Evolutionary conservation across 2,888 invertebrate genomes (phyloP), one percentile per base, ranked within the genome.

Genomic region (Eugnorisma glareosa): DNA sequence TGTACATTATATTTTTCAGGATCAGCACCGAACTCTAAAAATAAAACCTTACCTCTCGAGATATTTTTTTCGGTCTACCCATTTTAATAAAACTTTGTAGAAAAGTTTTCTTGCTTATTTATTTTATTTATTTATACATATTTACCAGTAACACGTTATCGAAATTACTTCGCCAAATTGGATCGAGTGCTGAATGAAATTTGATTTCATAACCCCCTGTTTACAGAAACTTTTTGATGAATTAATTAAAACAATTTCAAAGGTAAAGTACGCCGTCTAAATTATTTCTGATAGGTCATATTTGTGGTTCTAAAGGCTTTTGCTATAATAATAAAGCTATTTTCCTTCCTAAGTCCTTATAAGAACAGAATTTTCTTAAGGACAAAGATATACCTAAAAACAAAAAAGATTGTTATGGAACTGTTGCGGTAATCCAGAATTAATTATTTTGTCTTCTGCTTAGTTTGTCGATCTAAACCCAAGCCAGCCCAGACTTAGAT

Each of bases 191-290:
- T 69, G 81, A 86, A 82, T 79, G 67, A 81, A 86, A 83, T 78
- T 71, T 83, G 69, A 74, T 81, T 81, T 64, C 61, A 70, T 81
- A 86, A 80, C 72, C 70, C 70, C 67, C 59, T 84, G 81, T 71
- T 81, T 79, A 61, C 68, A 28, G 28, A 80, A 86, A 84, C 79
- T 87, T 87, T 81, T 79, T 79, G 68, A 81, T 77, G 70, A 77
- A 78, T 79, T 82, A 72, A 85, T 80, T 82, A 74, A 75, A 84
- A 81, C 48, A 68, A 40, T 73, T 69, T 81, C 71, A 79, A 83
- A 77, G 75, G 69, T 69, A 72, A 57, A 28, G 61, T 51, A 51
- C 31, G 64, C 59, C 21, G 40, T 59, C 59, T 63, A 74, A 35
- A 72, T 77, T 67, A 78, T 75, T 71, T 84, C 77, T n/a, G 67